Evolutionary conservation across 1,140 invertebrate species (phyloP), one percentile per base, ranked within the genome.

Genomic region (Antheraea mylitta): DNA sequence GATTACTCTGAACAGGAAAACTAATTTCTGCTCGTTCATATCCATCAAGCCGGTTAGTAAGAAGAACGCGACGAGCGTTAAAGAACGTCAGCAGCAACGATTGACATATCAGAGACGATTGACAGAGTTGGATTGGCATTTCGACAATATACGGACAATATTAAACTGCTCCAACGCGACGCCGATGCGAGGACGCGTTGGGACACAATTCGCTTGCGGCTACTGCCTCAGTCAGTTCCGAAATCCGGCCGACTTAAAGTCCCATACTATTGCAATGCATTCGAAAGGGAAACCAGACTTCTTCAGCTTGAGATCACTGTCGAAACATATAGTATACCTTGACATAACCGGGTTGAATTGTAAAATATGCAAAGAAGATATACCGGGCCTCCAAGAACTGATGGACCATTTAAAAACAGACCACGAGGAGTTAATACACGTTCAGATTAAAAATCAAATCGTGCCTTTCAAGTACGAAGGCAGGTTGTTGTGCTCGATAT

Each of bases 141-240:
- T 75, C 6, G 72, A 82, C 0, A 86, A 86, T 53, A 76, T 86
- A 8, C 61, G 68, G 7, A 75, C 72, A 0, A 70, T 84, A 19
- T 36, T 86, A 11, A 70, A 74, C 30, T 69, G 75, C 37, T 80
- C 84, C 0, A 86, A 86, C 38, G 84, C 84, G 0, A 80, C 83
- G 0, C 78, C 81, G 0, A 74, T 85, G 18, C 68, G 73, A 10
- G 70, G 74, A 19, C 70, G 71, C 2, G 78, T 73, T 13, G 77
- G 76, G 53, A 63, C 68, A 0, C 69, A 78, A 0, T 83, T 78
- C 67, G 67, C 59, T 0, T 85, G 83, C 60, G 75, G 75, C 48
- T 85, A 79, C 65, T 85, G 83, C 42, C 38, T 69, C 11, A 61
- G 72, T 3, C 71, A 78, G 13, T 82, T 72, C 62, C 48, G 30